A percentile compares a stretch with the other conserved stretches of the same genome.
Evolutionary conservation across 30 jellyfish, hydroid and myxozoan species (phyloP).

Genomic region (Aurelia sp.): DNA sequence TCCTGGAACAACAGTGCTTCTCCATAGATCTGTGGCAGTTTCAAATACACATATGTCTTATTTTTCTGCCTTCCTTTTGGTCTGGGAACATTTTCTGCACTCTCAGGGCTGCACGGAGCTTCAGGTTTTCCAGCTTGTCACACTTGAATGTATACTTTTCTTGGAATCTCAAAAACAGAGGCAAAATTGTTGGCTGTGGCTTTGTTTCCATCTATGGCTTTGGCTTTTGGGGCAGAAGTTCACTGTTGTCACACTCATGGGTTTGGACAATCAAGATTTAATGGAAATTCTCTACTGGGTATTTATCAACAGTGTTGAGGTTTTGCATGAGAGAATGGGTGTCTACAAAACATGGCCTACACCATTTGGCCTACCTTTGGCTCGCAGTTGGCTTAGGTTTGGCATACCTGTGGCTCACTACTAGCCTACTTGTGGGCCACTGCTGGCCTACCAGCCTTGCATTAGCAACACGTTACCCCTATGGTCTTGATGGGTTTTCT

Average conservation of each 20-base stretch:
- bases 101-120: not conserved
- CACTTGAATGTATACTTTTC: not conserved
- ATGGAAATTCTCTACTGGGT: not conserved
- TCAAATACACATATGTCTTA: slow-evolving; percentile 21
- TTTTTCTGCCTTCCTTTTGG: not conserved
- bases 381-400: no score
- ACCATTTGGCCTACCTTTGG: no score
- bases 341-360: no score
- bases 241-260: not conserved
- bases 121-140: not conserved
- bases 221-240: not conserved
- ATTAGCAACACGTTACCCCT: no score
- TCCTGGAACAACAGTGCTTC: slow-evolving; percentile 5
- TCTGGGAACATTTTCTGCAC: not conserved
- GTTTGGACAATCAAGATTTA: not conserved
- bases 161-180: not conserved
- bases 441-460: no score
- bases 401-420: no score
- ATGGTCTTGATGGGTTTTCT: no score
- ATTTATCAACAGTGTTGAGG: not conserved
- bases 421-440: no score
- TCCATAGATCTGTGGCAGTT: slow-evolving; percentile 38
- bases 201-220: not conserved
- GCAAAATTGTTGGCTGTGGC: not conserved
- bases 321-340: not conserved